phyloP scores from a whole-genome alignment of 2,888 invertebrate species.

The Zelleria hepariella region DNA sequence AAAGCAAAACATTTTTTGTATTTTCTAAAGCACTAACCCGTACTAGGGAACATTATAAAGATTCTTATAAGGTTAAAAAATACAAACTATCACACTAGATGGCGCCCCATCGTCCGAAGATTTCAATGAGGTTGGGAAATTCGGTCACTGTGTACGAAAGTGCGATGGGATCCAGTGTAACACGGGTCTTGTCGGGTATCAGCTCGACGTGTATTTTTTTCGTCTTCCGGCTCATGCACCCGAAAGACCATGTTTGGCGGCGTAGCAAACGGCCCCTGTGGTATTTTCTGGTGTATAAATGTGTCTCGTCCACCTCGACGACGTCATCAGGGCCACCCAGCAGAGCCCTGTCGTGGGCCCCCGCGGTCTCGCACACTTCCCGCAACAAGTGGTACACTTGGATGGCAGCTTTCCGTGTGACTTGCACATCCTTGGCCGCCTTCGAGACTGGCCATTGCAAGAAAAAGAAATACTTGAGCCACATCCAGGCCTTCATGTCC shows the following conservation, averaged over 20 bases:
- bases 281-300: background rate
- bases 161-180: background rate
- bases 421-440: background rate
- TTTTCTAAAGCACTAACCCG: too few species aligned
- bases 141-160: too few species aligned
- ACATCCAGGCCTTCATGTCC: background rate
- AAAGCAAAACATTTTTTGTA: too few species aligned
- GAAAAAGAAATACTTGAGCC: background rate
- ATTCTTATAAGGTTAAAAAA: too few species aligned
- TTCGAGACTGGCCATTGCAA: background rate
- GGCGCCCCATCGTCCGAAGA: too few species aligned
- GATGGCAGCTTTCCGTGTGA: background rate
- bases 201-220: background rate
- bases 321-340: background rate
- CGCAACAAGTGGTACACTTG: background rate
- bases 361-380: background rate
- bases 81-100: too few species aligned
- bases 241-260: background rate
- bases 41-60: too few species aligned
- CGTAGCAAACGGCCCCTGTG: background rate
- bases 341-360: background rate
- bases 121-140: too few species aligned
- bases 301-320: background rate
- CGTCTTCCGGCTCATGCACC: background rate
- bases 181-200: background rate